Base-by-base conservation (phyloP, 2,797 vertebrate genomes). In the Martes flavigula region DNA sequence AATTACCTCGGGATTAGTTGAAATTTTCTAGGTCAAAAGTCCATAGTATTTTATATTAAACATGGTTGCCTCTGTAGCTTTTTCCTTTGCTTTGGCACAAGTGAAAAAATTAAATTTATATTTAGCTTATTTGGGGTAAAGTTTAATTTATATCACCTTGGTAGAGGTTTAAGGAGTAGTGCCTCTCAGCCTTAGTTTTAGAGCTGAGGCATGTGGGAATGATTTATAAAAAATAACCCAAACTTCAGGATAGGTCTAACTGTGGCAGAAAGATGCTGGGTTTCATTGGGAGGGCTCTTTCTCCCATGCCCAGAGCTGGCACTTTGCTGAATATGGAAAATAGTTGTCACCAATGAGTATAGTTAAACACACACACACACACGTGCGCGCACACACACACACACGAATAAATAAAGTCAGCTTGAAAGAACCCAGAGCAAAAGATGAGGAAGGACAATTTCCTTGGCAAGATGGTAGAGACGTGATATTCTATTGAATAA, bases 401-500 rank as follows among this genome's bases (percentile, higher is more conserved):
- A 20, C 15, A 30, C 9, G 32, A 5, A 32, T 17, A 43, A 70
- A 30, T 77, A 87, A 91, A 96, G 60, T 83, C 75, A 84, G 27
- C 56, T 68, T 92, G 4, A 70, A 97, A 94, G 90, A 90, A 62
- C 96, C 89, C 78, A 86, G 85, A 98, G 97, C 89, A 87, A 93
- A 66, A 30, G 93, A 62, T 82, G 21, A 90, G 72, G 91, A 96
- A 96, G 94, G 96, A 96, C 70, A 95, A 58, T 73, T 79, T 60
- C 14, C 58, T 75, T 68, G 38, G 21, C 0, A 70, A 98, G 93
- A 95, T 97, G 95, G 96, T 98, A 83, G 95, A 98, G 96, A 97
- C 96, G 56, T 90, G 94, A 70, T 97, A 95, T 96, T 98, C 93
- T 95, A 60, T 97, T 97, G 91, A 91, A 97, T 75, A 87, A 97